These are phyloP conservation scores for Microtus pennsylvanicus DNA, from an alignment of 2,113 vertebrate species.

Conservation along the genomic window DNA sequence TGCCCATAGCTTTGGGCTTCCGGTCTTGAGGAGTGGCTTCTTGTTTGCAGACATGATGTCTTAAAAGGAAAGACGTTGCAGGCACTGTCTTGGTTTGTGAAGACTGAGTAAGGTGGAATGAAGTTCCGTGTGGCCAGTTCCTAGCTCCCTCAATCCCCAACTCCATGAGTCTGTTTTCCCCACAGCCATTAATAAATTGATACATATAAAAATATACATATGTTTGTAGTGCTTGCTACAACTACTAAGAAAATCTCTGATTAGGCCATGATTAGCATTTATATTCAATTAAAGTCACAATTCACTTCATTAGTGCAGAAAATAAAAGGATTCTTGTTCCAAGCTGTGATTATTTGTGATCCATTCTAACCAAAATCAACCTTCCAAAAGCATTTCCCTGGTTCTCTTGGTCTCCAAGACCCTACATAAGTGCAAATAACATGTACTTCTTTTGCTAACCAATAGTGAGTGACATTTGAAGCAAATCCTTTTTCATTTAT, in stretches of 20 bases:
- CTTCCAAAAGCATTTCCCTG: background rate
- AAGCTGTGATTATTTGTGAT: background rate
- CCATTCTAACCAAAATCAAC: background rate
- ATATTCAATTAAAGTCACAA: background rate
- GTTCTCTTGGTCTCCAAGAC: background rate
- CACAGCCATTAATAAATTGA: no score
- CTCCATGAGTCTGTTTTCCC: no score
- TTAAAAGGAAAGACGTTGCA: no score
- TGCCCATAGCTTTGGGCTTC: no score
- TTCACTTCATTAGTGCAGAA: background rate
- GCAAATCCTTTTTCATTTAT: slow-evolving; percentile 62
- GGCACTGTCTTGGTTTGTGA: no score
- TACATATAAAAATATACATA: no score
- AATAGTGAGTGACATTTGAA: background rate
- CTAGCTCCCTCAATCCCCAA: no score
- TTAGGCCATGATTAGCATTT: background rate
- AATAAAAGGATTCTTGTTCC: background rate
- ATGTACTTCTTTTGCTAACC: slow-evolving; percentile 31
- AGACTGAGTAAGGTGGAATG: no score
- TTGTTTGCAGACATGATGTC: no score
- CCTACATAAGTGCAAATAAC: background rate
- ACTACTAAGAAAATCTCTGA: background rate
- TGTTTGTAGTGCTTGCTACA: no score
- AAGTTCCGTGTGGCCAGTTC: no score
- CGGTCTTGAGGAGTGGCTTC: no score